Conservation (phyloP, 1,140 invertebrate species). For the Phthorimaea operculella region DNA sequence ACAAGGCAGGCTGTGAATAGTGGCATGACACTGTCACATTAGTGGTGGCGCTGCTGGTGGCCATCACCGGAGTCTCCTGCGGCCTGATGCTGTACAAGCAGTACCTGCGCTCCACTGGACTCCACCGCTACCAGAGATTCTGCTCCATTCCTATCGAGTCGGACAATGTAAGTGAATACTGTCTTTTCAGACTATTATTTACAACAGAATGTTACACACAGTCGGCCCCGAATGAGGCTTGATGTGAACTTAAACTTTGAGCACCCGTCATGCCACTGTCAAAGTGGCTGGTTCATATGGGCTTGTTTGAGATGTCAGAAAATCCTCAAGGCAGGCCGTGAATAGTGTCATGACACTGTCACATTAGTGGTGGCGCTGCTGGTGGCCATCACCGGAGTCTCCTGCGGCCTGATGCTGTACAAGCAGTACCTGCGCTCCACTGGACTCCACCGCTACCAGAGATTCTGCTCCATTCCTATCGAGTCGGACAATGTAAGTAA, state of each 20-base stretch:
- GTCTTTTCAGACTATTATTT: neutral
- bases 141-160: constrained; percentile 73
- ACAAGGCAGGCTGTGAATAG: no score
- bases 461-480: constrained; percentile 76
- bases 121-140: constrained; percentile 72
- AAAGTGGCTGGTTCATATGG: no score
- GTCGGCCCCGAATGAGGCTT: no score
- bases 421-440: constrained; percentile 75
- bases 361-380: constrained; percentile 60
- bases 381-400: constrained; percentile 79
- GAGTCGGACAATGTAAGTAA: neutral
- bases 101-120: constrained; percentile 72
- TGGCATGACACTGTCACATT: no score
- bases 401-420: constrained; percentile 78
- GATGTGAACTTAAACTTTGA: no score
- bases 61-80: constrained; percentile 77
- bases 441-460: constrained; percentile 70
- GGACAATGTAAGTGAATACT: neutral
- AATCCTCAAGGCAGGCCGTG: no score
- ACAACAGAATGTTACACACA: no score
- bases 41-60: constrained; percentile 68
- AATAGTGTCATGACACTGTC: no score
- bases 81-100: constrained; percentile 81
- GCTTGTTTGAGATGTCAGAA: no score
- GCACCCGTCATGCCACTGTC: no score